phyloP scores from a whole-genome alignment of 1,140 invertebrate species.

The Nasonia longicornis region DNA sequence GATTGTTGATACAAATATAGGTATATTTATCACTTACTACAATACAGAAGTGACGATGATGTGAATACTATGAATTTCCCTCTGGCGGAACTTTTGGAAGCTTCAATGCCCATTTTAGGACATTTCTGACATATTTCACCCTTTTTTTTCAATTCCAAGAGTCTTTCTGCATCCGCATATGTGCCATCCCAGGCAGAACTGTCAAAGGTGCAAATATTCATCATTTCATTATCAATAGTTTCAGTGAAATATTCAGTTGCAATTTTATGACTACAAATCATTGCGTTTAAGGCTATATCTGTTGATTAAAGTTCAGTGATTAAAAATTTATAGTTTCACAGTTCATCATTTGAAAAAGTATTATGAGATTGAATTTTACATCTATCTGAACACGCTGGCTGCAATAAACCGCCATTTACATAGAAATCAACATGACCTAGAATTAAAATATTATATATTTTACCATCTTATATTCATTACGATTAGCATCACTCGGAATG shows the following conservation, averaged over 20 bases:
- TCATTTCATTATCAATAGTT: not conserved
- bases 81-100: not conserved
- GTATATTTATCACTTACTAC: too few relatives aligned
- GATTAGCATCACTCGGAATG: too few relatives aligned
- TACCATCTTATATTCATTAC: too few relatives aligned
- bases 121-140: not conserved
- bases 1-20: too few relatives aligned
- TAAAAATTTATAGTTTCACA: not conserved
- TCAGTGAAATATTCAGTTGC: not conserved
- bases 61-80: not conserved
- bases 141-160: not conserved
- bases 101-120: constrained; percentile 5
- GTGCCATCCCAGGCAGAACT: not conserved
- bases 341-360: not conserved
- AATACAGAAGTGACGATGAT: too few relatives aligned
- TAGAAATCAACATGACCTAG: constrained; percentile 26
- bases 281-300: not conserved
- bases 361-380: not conserved
- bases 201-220: not conserved
- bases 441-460: not conserved
- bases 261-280: constrained; percentile 7
- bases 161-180: not conserved
- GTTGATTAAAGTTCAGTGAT: not conserved
- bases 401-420: not conserved
- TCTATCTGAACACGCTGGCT: not conserved